Conservation (phyloP, 2,888 invertebrate genomes). For the Drosophila gaucha region DNA sequence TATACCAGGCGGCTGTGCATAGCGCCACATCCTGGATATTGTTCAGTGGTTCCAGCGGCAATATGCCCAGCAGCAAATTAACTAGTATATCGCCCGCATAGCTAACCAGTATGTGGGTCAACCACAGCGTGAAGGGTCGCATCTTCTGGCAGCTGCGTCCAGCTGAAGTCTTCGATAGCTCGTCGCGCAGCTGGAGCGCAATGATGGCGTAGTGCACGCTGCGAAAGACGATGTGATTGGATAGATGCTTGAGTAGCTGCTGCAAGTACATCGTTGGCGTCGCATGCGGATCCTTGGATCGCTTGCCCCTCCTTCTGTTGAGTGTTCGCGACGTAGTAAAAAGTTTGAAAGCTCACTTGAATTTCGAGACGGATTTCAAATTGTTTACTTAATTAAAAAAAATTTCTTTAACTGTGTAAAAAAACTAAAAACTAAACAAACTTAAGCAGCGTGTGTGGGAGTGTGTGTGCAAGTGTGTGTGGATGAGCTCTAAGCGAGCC, state of each 20-base stretch:
- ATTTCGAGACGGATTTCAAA: constrained; percentile 51
- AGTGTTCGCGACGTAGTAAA: constrained; percentile 1
- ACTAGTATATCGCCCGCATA: constrained; percentile 66
- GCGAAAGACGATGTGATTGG: constrained; percentile 62
- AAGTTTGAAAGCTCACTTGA: constrained; percentile 31
- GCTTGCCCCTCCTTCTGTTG: background rate
- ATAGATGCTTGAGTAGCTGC: constrained; percentile 45
- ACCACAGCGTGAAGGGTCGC: constrained; percentile 62
- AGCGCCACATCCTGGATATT: constrained; percentile 52
- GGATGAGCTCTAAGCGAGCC: constrained; percentile 22
- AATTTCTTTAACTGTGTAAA: constrained; percentile 10
- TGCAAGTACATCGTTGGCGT: constrained; percentile 37
- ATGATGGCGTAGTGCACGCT: constrained; percentile 56
- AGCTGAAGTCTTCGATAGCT: constrained; percentile 24
- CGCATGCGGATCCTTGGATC: background rate
- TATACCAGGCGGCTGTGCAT: constrained; percentile 56
- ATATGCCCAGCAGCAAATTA: constrained; percentile 54
- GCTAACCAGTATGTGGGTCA: constrained; percentile 53
- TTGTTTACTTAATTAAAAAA: constrained; percentile 37
- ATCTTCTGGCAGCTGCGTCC: constrained; percentile 23
- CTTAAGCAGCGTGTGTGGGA: constrained; percentile 17
- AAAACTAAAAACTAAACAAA: constrained; percentile 12
- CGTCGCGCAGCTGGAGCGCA: constrained; percentile 63
- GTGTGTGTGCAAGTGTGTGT: constrained; percentile 12
- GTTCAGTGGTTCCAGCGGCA: constrained; percentile 63